phyloP scores from a whole-genome alignment of 2,888 invertebrate species.

The Entomobrya proxima region DNA sequence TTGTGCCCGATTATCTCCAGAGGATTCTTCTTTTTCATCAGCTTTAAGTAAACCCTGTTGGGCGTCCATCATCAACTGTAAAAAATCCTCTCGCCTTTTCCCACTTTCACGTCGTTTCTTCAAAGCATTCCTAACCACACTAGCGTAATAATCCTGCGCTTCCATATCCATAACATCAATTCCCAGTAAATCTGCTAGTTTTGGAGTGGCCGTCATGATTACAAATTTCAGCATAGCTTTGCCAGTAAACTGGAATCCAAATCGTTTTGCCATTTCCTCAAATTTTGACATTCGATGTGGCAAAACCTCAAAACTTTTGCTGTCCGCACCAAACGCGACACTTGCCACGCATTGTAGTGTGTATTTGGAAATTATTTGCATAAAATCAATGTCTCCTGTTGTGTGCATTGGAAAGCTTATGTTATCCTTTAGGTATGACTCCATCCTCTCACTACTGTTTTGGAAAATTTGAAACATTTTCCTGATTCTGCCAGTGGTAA shows the following conservation, averaged over 20 bases:
- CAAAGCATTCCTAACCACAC: slow-evolving; percentile 76
- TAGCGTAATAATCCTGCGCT: slow-evolving; percentile 79
- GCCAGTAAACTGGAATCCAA: not conserved
- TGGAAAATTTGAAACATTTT: slow-evolving; percentile 23
- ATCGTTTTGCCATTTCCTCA: not conserved
- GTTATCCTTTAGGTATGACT: not conserved
- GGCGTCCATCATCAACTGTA: slow-evolving; percentile 80
- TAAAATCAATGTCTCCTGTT: not conserved
- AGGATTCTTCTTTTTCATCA: slow-evolving; percentile 40
- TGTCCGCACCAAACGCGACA: not conserved
- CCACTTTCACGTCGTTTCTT: slow-evolving; percentile 79
- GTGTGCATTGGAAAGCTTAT: not conserved
- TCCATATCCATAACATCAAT: slow-evolving; percentile 67
- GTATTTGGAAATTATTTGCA: slow-evolving; percentile 6
- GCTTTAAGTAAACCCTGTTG: slow-evolving; percentile 77
- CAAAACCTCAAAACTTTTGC: not conserved
- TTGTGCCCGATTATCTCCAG: no score
- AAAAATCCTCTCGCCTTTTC: slow-evolving; percentile 80
- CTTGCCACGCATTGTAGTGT: slow-evolving; percentile 5
- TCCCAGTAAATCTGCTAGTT: not conserved
- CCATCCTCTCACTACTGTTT: not conserved
- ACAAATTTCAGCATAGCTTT: not conserved
- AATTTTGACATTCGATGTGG: not conserved
- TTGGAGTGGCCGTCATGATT: not conserved
- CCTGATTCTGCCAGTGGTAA: slow-evolving; percentile 18